A percentile compares a stretch with the other conserved stretches of the same genome.
Conservation (phyloP, 2,113 vertebrate genomes). For the Phocoena sinus region DNA sequence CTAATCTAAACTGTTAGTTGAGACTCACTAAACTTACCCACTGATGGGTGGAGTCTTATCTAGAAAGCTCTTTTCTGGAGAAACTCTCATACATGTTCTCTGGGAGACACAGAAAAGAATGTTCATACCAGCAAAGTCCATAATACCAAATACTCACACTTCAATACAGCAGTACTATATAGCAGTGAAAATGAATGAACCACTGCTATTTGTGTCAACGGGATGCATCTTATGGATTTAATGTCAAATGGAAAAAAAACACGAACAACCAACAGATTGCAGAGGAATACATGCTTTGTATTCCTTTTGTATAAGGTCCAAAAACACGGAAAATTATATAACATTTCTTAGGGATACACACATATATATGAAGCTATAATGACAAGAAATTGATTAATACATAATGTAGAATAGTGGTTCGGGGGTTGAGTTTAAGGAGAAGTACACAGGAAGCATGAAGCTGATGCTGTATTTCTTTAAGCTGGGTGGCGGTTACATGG, state of each 20-base stretch:
- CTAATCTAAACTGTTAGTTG: not conserved
- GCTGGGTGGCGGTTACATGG: not conserved
- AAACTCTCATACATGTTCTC: not conserved
- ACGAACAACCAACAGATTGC: not conserved
- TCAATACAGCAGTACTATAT: not conserved
- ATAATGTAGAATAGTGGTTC: not conserved
- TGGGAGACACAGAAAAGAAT: not conserved
- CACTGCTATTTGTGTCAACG: not conserved
- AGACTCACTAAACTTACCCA: not conserved
- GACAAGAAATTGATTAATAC: not conserved
- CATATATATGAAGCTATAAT: not conserved
- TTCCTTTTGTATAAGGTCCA: not conserved
- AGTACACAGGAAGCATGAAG: not conserved
- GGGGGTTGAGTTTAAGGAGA: not conserved
- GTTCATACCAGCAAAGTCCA: not conserved
- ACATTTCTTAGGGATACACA: not conserved
- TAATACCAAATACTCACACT: not conserved
- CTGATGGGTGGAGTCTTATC: not conserved
- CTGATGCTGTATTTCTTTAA: not conserved
- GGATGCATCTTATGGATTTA: not conserved
- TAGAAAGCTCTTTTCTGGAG: not conserved
- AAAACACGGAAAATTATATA: not conserved
- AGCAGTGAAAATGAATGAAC: not conserved
- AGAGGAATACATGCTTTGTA: not conserved
- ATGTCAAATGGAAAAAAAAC: not conserved